phyloP scores from a whole-genome alignment of 2,888 invertebrate species.

The Seira ritae region DNA sequence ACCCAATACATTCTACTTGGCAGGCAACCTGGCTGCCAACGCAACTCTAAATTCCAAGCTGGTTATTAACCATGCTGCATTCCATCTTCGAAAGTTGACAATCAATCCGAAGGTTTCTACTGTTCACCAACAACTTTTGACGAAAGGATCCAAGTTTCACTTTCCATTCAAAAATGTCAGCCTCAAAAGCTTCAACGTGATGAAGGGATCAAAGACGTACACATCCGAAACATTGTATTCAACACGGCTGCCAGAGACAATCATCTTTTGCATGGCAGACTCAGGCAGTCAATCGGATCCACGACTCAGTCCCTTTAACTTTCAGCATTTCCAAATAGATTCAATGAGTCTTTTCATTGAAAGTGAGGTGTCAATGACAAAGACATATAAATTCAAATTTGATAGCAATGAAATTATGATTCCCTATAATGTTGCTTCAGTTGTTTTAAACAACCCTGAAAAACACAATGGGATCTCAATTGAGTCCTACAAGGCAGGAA shows the following conservation, averaged over 20 bases:
- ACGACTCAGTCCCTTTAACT: background rate
- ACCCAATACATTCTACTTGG: background rate
- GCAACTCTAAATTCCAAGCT: background rate
- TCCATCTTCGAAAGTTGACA: background rate
- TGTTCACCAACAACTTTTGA: background rate
- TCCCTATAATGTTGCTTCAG: background rate
- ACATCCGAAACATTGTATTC: background rate
- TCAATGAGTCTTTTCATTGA: background rate
- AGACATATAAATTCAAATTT: background rate
- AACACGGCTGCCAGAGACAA: background rate
- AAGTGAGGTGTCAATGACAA: background rate
- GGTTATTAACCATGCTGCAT: background rate
- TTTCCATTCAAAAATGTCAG: background rate
- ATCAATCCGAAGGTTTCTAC: background rate
- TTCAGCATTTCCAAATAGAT: background rate
- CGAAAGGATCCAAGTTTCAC: background rate
- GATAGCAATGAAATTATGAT: background rate
- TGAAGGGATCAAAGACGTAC: background rate
- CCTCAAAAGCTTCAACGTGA: background rate
- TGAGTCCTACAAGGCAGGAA: background rate
- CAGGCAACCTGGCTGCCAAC: background rate
- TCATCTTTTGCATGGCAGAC: background rate
- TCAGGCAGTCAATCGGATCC: background rate
- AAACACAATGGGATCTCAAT: background rate
- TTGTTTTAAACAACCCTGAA: background rate